Evolutionary conservation across 37 sponge, comb jelly and placozoan species (phyloP), one percentile per base, ranked within the genome.

Genomic region (Haliclona indistincta): DNA sequence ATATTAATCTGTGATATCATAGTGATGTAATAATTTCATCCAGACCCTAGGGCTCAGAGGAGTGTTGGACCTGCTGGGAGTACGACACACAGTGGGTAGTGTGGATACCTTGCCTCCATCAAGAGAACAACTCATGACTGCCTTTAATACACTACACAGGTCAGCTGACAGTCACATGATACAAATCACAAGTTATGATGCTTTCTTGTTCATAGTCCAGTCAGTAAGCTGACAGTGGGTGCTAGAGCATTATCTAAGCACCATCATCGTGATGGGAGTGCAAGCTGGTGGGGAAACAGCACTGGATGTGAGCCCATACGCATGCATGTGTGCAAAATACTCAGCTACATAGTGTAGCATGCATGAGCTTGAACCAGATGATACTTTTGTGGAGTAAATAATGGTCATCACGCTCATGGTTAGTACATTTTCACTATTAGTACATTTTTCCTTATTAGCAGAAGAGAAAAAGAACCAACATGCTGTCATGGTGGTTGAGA

Each of bases 181-280:
- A 47, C 15, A 15, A 17, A 38, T 37, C 38, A 11, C 10, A 68
- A 68, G 11, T 33, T 68, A 8, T 43, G 11, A 34, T 13, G 15
- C 19, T 47, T 15, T 62, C 62, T 58, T 67, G 25, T 40, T 13
- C 15, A 6, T 39, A 81, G 64, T 20, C 79, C 86, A 20, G 17
- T 43, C 40, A 77, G 87, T n/a, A 86, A 81, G 44, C 61, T 91
- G 37, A 67, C 79, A 1, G 87, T 91, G 20, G 92, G 92, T 34
- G 92, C 86, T 35, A 44, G 92, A 66, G 92, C 92, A 6, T 74
- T 91, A 13, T 41, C 87, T 4, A 91, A 91, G 58, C 92, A 91
- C 58, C 56, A 83, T 40, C 92, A 91, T 64, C 74, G 92, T 26
- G 92, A 91, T 52, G 67, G 64, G 38, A 67, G 83, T 35, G n/a